Conservation (phyloP, 2,113 vertebrate genomes). For the Daphoenositta chrysoptera region DNA sequence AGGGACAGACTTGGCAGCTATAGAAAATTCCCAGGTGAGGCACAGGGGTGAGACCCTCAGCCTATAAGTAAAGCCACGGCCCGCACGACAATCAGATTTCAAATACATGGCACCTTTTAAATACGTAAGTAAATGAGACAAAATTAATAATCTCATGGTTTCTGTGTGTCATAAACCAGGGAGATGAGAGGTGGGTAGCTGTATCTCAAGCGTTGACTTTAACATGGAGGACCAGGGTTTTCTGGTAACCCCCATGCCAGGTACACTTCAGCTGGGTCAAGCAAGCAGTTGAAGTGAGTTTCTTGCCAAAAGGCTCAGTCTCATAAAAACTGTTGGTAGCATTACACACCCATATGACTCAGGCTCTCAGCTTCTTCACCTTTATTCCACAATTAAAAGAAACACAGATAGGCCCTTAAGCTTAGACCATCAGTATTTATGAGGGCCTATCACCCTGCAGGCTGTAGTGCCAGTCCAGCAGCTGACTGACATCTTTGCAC, state of each 20-base stretch:
- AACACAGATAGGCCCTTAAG: neutral
- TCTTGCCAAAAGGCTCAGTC: neutral
- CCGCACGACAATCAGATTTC: neutral
- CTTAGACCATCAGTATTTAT: neutral
- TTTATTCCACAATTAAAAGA: slow-evolving; percentile 16
- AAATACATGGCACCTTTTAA: neutral
- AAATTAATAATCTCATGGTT: neutral
- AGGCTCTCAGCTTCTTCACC: neutral
- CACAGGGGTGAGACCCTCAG: neutral
- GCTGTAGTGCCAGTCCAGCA: neutral
- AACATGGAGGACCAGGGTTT: neutral
- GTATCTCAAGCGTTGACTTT: neutral
- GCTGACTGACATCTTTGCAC: neutral
- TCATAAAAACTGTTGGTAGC: neutral
- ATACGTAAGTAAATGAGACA: neutral
- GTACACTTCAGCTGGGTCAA: neutral
- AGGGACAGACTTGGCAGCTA: neutral
- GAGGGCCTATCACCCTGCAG: neutral
- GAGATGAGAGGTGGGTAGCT: neutral
- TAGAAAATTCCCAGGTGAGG: neutral
- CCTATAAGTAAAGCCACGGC: neutral
- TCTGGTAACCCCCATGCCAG: neutral
- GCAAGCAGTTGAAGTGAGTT: neutral
- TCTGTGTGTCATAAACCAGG: neutral
- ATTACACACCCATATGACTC: slow-evolving; percentile 28